A percentile compares a stretch with the other conserved stretches of the same genome.
Conservation (phyloP, 2,797 vertebrate genomes). For the Cichlasoma orientale region DNA sequence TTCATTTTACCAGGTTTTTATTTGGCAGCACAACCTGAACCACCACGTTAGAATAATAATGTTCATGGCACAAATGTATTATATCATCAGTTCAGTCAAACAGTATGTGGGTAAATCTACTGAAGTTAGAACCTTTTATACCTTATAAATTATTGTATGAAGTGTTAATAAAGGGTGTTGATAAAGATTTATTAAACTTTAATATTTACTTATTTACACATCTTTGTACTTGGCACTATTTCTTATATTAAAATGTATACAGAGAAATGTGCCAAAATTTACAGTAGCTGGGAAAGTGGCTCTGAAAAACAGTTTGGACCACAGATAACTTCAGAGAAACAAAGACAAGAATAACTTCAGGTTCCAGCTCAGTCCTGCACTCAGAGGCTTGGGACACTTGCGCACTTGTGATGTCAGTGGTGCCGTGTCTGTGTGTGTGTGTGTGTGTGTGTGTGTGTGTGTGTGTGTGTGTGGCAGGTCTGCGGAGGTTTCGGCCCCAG, state of each 20-base stretch:
- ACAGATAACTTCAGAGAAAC: neutral
- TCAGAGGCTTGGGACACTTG: conserved; percentile 1
- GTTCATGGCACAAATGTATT: too few species aligned
- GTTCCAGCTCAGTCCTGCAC: conserved; percentile 9
- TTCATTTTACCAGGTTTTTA: neutral
- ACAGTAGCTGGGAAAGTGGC: neutral
- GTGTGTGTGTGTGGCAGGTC: conserved; percentile 43
- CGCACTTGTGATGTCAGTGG: conserved; percentile 57
- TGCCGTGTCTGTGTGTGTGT: conserved; percentile 24
- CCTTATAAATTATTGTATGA: neutral
- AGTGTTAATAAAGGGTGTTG: neutral
- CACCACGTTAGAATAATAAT: neutral
- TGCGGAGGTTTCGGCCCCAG: conserved; percentile 37
- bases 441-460: conserved; percentile 20
- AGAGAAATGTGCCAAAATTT: neutral
- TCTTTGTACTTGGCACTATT: neutral
- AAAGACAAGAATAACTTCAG: neutral
- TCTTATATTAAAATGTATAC: neutral
- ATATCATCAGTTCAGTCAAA: neutral
- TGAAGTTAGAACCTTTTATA: neutral
- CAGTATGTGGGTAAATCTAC: neutral
- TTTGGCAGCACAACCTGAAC: neutral
- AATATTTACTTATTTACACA: neutral
- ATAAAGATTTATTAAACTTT: neutral
- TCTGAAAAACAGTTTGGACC: neutral